A percentile compares a stretch with the other conserved stretches of the same genome.
phyloP scores from a whole-genome alignment of 1,140 invertebrate species.

The Atopsyche davidsoni region DNA sequence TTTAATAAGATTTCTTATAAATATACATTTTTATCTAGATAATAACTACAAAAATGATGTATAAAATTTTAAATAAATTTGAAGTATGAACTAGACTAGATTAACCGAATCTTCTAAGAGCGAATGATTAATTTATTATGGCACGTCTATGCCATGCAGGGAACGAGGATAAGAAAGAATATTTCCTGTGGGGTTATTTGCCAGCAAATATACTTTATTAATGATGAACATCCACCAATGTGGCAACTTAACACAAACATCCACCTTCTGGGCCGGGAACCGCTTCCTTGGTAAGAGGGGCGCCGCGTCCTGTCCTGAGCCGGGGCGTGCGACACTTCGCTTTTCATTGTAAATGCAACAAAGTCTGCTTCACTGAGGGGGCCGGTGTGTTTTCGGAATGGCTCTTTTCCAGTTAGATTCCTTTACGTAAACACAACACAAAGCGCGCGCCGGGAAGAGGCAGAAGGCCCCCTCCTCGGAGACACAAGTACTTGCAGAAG shows the following conservation, averaged over 20 bases:
- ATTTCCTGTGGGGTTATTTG: too few relatives aligned
- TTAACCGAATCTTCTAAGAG: too few relatives aligned
- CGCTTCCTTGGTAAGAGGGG: too few relatives aligned
- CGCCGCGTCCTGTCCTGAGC: background rate
- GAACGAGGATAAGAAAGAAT: too few relatives aligned
- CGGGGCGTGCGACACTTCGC: too few relatives aligned
- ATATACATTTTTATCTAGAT: too few relatives aligned
- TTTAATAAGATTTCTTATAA: too few relatives aligned
- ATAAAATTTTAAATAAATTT: too few relatives aligned
- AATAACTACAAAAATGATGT: too few relatives aligned
- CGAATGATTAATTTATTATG: background rate
- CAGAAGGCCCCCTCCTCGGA: conserved; percentile 13
- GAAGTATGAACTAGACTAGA: too few relatives aligned
- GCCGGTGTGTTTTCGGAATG: conserved; percentile 65
- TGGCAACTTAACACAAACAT: conserved; percentile 25
- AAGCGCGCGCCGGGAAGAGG: conserved; percentile 36
- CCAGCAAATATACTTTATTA: conserved; percentile 23
- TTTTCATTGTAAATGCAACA: conserved; percentile 40
- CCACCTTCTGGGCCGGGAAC: too few relatives aligned
- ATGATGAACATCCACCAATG: conserved; percentile 25
- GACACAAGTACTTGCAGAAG: conserved; percentile 23
- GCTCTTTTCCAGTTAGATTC: conserved; percentile 58
- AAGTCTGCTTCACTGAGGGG: conserved; percentile 40
- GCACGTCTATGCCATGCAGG: background rate
- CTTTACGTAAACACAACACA: conserved; percentile 67